Conservation (phyloP, 2,113 vertebrate species). For the Lepisosteus osseus region DNA sequence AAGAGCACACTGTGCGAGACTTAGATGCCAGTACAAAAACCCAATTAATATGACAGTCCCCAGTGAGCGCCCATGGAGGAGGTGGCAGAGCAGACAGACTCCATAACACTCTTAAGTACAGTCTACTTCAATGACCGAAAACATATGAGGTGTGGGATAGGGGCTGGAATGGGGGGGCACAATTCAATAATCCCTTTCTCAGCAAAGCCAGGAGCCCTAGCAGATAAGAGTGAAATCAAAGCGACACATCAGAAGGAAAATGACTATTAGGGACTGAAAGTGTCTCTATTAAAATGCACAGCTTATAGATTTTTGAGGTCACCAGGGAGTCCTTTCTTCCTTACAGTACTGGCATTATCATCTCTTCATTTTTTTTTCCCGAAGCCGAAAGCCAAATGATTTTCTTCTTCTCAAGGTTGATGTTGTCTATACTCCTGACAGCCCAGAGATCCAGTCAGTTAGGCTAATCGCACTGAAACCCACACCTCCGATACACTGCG, state of each 20-base stretch:
- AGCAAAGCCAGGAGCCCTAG: slow-evolving; percentile 71
- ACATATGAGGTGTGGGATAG: slow-evolving; percentile 60
- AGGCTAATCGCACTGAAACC: not conserved
- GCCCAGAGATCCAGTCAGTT: not conserved
- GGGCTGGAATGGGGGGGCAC: slow-evolving; percentile 59
- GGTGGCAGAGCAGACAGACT: slow-evolving; percentile 64
- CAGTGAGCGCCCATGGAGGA: slow-evolving; percentile 64
- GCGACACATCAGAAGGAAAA: slow-evolving; percentile 73
- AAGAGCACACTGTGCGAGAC: slow-evolving; percentile 66
- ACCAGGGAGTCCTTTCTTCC: slow-evolving; percentile 48
- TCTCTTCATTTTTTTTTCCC: not conserved
- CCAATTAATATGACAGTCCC: slow-evolving; percentile 87
- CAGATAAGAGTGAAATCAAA: slow-evolving; percentile 74
- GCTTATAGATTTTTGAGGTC: slow-evolving; percentile 72
- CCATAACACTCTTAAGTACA: slow-evolving; percentile 70
- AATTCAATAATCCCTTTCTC: slow-evolving; percentile 78
- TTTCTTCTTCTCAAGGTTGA: not conserved
- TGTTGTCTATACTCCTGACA: not conserved
- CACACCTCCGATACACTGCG: not conserved
- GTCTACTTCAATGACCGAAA: slow-evolving; percentile 81
- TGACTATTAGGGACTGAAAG: slow-evolving; percentile 57
- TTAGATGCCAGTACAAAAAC: slow-evolving; percentile 81
- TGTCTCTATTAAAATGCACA: slow-evolving; percentile 75
- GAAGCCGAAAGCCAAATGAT: not conserved
- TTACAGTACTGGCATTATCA: not conserved